phyloP scores from a whole-genome alignment of 2,888 invertebrate species.

The Xestobium rufovillosum region DNA sequence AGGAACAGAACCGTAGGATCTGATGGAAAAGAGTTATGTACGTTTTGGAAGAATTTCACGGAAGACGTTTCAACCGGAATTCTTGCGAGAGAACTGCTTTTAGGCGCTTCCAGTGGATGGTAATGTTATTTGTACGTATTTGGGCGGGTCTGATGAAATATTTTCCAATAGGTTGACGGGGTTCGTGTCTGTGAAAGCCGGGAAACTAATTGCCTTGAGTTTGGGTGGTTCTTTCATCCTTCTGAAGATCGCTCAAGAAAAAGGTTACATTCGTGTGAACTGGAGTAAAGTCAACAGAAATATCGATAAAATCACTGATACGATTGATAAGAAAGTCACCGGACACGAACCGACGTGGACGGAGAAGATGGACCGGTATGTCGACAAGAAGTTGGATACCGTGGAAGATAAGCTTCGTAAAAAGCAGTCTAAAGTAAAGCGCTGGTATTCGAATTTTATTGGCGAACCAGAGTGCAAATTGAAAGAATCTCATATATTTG shows the following conservation, averaged over 20 bases:
- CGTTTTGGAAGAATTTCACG: too few species aligned
- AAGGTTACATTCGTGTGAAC: slow-evolving; percentile 85
- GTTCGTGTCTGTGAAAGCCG: slow-evolving; percentile 80
- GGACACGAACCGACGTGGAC: slow-evolving; percentile 68
- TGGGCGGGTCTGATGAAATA: too few species aligned
- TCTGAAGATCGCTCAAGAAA: slow-evolving; percentile 82
- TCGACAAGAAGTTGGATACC: slow-evolving; percentile 74
- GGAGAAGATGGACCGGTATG: slow-evolving; percentile 78
- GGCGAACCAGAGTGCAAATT: slow-evolving; percentile 59
- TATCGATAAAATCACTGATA: slow-evolving; percentile 74
- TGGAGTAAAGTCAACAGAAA: slow-evolving; percentile 83
- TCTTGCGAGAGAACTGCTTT: too few species aligned
- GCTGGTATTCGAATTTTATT: slow-evolving; percentile 66
- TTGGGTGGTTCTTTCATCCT: slow-evolving; percentile 85
- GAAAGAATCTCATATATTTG: slow-evolving; percentile 71
- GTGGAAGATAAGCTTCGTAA: slow-evolving; percentile 67
- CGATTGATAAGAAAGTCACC: slow-evolving; percentile 72
- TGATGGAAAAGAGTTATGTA: too few species aligned
- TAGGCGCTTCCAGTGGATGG: too few species aligned
- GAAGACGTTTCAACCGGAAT: too few species aligned
- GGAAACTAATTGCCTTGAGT: slow-evolving; percentile 83
- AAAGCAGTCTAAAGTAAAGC: slow-evolving; percentile 61
- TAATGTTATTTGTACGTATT: too few species aligned
- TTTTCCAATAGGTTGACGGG: slow-evolving; percentile 79
- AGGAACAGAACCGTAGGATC: too few species aligned